Evolutionary conservation across 1,140 invertebrate genomes (phyloP), one percentile per base, ranked within the genome.

Genomic region (Pemphigus obesinymphae): DNA sequence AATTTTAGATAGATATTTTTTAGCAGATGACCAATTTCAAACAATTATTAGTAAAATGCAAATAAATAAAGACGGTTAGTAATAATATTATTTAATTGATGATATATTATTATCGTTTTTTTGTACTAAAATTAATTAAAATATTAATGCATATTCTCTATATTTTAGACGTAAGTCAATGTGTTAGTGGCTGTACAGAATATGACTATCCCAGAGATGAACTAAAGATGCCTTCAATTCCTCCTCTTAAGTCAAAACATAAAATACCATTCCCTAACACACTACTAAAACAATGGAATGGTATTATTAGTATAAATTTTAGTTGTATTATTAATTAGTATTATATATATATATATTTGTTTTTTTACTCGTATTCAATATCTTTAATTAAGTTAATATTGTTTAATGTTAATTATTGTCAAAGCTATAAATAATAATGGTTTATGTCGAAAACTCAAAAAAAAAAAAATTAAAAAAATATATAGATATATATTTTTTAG

Each of bases 201-300:
- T 91, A 92, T 86, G 96, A 98, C 86, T 98, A 98, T 89, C 95
- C 95, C 80, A 92, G 89, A 85, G 87, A 93, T 58, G 91, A 90
- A 84, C 89, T 92, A 20, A 85, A 90, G 23, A 90, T 93, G 45
- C 89, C 90, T 83, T 90, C 90, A 85, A 89, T 94, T 84, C 92
- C 93, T 83, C 95, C 96, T 86, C 89, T 97, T 84, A 92, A 92
- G 85, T 92, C 91, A 81, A 87, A 94, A 6, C 94, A 92, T 85
- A 95, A 94, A 89, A 92, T 96, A 55, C 94, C 95, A 76, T 89
- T 98, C 31, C 96, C 97, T 23, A 91, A 93, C 20, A 96, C 97
- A 89, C 92, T 98, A 82, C 91, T 97, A 87, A 95, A 98, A 88
- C 95, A 97, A 87, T 96, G 97, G 90, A 91, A 92, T 84, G 94